Evolutionary conservation across 35 echinoderm and acorn worm species (phyloP).

Genomic region (Apostichopus japonicus): DNA sequence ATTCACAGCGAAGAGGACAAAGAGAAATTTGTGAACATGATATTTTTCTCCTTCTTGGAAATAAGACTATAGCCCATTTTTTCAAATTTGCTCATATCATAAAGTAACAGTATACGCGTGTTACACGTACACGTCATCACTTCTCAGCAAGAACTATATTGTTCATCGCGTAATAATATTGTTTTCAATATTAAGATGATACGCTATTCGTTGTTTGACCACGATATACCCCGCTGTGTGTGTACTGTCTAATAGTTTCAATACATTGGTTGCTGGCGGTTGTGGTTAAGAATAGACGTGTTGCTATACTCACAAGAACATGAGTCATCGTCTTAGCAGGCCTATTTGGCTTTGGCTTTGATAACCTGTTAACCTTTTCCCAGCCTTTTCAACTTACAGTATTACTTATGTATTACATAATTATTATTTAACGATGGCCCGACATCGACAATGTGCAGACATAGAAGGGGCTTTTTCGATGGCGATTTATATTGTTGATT

Average conservation of each 20-base stretch:
- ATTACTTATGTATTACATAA: too few species aligned
- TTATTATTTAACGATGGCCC: background rate
- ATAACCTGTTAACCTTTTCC: too few species aligned
- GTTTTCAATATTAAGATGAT: background rate
- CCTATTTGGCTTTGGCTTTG: background rate
- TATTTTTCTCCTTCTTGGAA: too few species aligned
- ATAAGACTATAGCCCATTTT: too few species aligned
- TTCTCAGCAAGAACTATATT: background rate
- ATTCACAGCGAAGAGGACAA: too few species aligned
- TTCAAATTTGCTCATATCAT: too few species aligned
- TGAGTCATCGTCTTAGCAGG: background rate
- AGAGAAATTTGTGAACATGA: too few species aligned
- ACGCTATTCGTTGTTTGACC: background rate
- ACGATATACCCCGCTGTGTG: background rate
- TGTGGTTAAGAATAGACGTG: constrained; percentile 3
- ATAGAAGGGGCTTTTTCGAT: background rate
- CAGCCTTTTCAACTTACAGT: background rate
- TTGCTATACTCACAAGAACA: background rate
- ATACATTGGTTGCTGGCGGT: background rate
- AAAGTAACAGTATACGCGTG: too few species aligned
- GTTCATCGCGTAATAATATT: background rate
- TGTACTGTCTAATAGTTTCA: background rate
- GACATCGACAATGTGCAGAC: constrained; percentile 16
- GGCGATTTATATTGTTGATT: background rate
- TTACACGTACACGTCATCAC: too few species aligned